These are phyloP conservation scores for Hirtodrosophila confusa DNA, from an alignment of 2,888 invertebrate genomes.

Conservation along the genomic window DNA sequence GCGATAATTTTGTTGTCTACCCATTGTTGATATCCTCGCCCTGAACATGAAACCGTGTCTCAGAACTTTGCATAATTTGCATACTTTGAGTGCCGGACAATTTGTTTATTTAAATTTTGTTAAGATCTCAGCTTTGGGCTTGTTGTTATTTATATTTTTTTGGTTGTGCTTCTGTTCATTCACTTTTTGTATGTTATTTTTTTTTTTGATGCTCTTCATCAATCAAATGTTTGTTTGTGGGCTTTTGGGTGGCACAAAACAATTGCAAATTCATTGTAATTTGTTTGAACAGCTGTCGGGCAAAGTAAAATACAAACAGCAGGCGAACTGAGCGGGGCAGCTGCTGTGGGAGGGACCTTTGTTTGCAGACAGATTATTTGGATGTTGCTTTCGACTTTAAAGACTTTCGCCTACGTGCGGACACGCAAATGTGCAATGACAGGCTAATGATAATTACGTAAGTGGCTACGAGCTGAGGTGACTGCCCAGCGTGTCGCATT, in stretches of 20 bases:
- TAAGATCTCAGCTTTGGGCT: slow-evolving; percentile 51
- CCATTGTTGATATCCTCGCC: slow-evolving; percentile 32
- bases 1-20: slow-evolving; percentile 51
- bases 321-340: neutral
- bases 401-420: slow-evolving; percentile 48
- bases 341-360: slow-evolving; percentile 14
- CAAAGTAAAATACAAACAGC: slow-evolving; percentile 44
- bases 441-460: slow-evolving; percentile 64
- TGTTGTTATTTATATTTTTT: neutral
- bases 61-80: slow-evolving; percentile 44
- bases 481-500: slow-evolving; percentile 36
- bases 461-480: slow-evolving; percentile 32
- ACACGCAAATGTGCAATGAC: slow-evolving; percentile 70
- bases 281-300: slow-evolving; percentile 74
- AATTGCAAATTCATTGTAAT: slow-evolving; percentile 78
- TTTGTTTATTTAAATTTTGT: slow-evolving; percentile 69
- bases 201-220: slow-evolving; percentile 61
- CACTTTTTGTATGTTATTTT: slow-evolving; percentile 20
- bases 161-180: neutral
- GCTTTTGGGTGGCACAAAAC: slow-evolving; percentile 42
- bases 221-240: slow-evolving; percentile 67
- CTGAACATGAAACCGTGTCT: slow-evolving; percentile 15
- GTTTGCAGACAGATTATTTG: slow-evolving; percentile 57
- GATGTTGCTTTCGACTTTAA: slow-evolving; percentile 54
- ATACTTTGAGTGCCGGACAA: slow-evolving; percentile 42